These are phyloP conservation scores for Tretioscincus oriximinensis DNA, from an alignment of 2,113 vertebrate species.

Conservation along the genomic window DNA sequence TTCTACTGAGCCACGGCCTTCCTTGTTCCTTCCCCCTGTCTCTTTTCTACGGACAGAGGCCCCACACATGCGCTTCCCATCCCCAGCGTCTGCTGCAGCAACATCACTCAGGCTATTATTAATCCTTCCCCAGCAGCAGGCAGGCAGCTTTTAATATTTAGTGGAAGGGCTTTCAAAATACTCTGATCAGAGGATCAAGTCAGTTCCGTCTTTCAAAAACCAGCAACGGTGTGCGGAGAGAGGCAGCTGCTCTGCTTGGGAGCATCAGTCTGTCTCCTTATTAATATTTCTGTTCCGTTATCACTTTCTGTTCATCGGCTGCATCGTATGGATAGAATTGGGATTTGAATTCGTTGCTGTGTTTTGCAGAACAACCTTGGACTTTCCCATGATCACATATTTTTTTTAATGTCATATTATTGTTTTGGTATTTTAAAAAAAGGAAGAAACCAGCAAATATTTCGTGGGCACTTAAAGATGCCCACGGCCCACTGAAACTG, in stretches of 20 bases:
- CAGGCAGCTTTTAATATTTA: not conserved
- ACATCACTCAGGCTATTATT: not conserved
- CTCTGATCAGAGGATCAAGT: not conserved
- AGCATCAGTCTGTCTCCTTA: no score
- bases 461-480: no score
- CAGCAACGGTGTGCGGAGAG: not conserved
- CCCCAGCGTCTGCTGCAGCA: not conserved
- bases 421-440: no score
- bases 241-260: accelerated
- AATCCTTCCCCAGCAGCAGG: not conserved
- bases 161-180: not conserved
- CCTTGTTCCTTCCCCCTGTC: not conserved
- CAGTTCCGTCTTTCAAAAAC: not conserved
- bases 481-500: no score
- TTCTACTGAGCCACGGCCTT: not conserved
- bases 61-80: not conserved
- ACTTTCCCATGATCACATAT: no score
- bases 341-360: no score
- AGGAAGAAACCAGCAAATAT: no score
- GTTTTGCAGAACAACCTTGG: no score
- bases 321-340: no score
- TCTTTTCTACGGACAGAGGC: not conserved
- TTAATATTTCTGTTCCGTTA: no score
- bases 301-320: no score
- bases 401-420: no score